These are phyloP conservation scores for Thunnus albacares DNA, from an alignment of 2,797 vertebrate genomes.

Conservation along the genomic window DNA sequence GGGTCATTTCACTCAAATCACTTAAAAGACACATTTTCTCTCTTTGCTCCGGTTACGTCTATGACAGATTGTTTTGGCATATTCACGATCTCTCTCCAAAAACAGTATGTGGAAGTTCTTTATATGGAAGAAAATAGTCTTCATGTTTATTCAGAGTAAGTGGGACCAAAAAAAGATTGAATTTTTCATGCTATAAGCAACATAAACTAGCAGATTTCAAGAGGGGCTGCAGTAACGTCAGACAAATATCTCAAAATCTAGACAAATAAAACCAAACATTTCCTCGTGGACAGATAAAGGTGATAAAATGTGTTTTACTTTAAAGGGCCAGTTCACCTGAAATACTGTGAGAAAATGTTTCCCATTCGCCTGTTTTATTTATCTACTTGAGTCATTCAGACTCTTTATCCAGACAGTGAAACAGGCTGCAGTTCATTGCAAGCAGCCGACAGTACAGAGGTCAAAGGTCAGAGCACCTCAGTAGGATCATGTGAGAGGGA, in stretches of 20 bases:
- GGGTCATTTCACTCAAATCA: neutral
- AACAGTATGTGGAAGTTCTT: neutral
- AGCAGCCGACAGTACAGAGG: conserved; percentile 19
- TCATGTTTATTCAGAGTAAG: too few species aligned
- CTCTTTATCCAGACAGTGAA: neutral
- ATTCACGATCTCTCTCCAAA: too few species aligned
- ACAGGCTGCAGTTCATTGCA: neutral
- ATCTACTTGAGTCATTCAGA: neutral
- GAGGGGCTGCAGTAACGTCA: too few species aligned
- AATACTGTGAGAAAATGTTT: too few species aligned
- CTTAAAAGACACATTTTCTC: neutral
- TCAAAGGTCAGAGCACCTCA: conserved; percentile 43
- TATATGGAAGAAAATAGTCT: neutral
- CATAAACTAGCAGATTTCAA: too few species aligned
- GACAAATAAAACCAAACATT: neutral
- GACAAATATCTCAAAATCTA: neutral
- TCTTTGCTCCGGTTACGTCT: too few species aligned
- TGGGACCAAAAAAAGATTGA: too few species aligned
- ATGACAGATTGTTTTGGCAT: neutral
- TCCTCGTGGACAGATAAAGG: neutral
- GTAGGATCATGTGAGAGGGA: neutral
- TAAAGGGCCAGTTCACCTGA: too few species aligned
- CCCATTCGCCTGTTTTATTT: neutral
- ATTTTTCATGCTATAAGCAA: too few species aligned
- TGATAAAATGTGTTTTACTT: neutral